Conservation (phyloP, 2,113 vertebrate genomes). For the Neoarius graeffei region DNA sequence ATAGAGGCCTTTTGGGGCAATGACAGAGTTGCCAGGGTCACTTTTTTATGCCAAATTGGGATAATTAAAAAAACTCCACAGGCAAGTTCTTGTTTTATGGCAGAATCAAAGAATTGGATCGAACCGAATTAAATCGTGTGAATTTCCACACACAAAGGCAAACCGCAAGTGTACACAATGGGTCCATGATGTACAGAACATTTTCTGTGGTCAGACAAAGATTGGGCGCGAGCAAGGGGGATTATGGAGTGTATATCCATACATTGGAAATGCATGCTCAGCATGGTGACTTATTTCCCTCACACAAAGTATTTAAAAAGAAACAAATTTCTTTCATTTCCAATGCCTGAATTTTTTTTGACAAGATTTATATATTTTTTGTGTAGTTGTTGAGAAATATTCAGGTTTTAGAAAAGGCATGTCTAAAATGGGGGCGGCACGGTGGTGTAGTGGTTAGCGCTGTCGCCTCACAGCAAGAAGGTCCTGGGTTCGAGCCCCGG, state of each 20-base stretch:
- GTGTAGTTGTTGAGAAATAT: neutral
- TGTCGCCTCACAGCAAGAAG: no score
- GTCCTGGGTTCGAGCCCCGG: no score
- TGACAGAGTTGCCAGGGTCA: neutral
- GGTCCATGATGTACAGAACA: neutral
- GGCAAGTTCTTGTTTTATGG: neutral
- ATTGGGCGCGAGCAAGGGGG: neutral
- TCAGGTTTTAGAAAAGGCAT: neutral
- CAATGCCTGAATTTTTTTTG: no score
- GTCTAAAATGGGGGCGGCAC: neutral
- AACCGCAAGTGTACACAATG: neutral
- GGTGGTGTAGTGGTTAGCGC: no score
- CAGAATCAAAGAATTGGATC: neutral
- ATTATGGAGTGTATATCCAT: neutral
- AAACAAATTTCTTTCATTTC: neutral
- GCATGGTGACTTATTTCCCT: neutral
- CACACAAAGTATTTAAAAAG: neutral
- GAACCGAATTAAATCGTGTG: neutral
- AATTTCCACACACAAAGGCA: neutral
- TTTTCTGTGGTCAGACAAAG: neutral
- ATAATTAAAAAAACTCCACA: neutral
- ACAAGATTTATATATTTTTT: neutral
- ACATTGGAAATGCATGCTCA: neutral
- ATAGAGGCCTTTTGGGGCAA: neutral
- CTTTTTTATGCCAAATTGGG: neutral